Evolutionary conservation across 1,140 invertebrate genomes (phyloP), one percentile per base, ranked within the genome.

Genomic region (Zophobas atratus): DNA sequence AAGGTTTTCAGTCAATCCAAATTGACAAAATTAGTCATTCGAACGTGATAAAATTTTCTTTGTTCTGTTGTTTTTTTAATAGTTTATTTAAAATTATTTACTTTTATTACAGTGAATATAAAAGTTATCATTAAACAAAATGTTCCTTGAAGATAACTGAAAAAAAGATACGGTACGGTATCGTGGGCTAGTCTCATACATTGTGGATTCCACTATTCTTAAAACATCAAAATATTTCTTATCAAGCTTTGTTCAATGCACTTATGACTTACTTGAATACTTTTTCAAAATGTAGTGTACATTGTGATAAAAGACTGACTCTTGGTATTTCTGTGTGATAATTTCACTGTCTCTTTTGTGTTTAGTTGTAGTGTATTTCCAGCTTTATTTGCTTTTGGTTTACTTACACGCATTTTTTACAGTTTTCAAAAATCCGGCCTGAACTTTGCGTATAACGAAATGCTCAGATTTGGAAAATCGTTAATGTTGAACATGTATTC

Each of bases 291-390:
- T 67, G 38, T 67, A 67, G 60, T 67, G 60, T 67, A 67, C 20
- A 67, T 67, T 67, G 60, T 67, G 60, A 67, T 67, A 67, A 67
- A 67, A 67, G 60, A 67, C 60, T 67, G 60, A 67, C 39, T 67
- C 35, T 67, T 67, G 39, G 60, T 67, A 67, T 67, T 67, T 67
- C 60, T 39, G 60, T 67, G 60, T 67, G 60, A 67, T 67, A 67
- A 38, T 67, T 43, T 67, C 60, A 67, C 60, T 33, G 20, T 67
- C 34, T 1, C 35, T 67, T 67, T 43, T 67, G 60, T 67, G 39
- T 67, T 67, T 43, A 20, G 0, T 43, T 41, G 2, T 67, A 67
- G 60, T 51, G 49, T 51, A 51, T 41, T 67, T 60, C 56, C 1
- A 32, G 60, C 60, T 67, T 67, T 67, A 67, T 67, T 67, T 67